phyloP scores from a whole-genome alignment of 2,888 invertebrate genomes.

The Ichneumoninae sp. region DNA sequence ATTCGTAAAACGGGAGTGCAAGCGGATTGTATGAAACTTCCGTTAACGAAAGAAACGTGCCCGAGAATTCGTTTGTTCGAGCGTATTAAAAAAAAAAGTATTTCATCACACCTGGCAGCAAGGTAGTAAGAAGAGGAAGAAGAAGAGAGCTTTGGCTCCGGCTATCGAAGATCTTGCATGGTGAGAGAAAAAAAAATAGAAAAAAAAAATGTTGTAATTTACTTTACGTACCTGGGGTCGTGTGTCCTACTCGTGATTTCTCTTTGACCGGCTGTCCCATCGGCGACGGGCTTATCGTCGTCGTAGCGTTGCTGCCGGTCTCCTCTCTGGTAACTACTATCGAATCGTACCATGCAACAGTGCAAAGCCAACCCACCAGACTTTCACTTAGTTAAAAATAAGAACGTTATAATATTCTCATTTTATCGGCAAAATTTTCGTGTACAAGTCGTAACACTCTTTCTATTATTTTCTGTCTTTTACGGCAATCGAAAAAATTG shows the following conservation, averaged over 20 bases:
- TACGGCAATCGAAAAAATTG: neutral
- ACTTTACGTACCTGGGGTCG: conserved; percentile 81
- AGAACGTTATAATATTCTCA: conserved; percentile 55
- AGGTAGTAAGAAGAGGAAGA: conserved; percentile 1
- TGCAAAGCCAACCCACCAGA: conserved; percentile 84
- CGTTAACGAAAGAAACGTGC: neutral
- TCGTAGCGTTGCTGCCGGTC: conserved; percentile 79
- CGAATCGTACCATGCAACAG: conserved; percentile 84
- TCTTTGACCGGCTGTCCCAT: conserved; percentile 87
- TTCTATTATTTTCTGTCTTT: neutral
- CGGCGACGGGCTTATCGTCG: conserved; percentile 85
- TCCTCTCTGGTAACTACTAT: conserved; percentile 83
- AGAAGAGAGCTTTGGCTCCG: conserved; percentile 24
- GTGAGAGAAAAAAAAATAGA: conserved; percentile 24
- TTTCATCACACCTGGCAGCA: conserved; percentile 21
- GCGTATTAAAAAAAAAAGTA: neutral
- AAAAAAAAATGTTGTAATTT: conserved; percentile 69
- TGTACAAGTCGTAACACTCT: neutral
- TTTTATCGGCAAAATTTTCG: conserved; percentile 16
- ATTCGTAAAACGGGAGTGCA: too few species aligned
- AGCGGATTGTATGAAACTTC: too few species aligned
- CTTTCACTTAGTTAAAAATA: conserved; percentile 79
- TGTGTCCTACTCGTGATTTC: conserved; percentile 84
- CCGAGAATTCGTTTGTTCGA: neutral
- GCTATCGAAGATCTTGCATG: conserved; percentile 39